A percentile compares a stretch with the other conserved stretches of the same genome.
Conservation (phyloP, 2,888 invertebrate genomes). For the Crepidodera aurea region DNA sequence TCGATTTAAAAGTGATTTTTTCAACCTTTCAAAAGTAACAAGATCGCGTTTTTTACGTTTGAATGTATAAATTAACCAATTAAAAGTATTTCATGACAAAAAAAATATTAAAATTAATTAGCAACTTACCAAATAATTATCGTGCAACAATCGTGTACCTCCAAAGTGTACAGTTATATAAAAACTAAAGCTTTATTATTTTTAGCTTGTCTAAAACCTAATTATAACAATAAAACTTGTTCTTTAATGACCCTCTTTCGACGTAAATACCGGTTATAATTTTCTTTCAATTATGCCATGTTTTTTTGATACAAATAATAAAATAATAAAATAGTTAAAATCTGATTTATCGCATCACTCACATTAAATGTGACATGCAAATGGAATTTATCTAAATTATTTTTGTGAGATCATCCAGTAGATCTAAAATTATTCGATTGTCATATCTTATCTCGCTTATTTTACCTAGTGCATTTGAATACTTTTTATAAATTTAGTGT, state of each 20-base stretch:
- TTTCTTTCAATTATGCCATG: neutral
- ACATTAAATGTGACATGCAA: neutral
- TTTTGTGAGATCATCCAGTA: neutral
- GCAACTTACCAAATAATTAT: too few relatives aligned
- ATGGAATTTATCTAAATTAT: neutral
- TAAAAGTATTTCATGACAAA: too few relatives aligned
- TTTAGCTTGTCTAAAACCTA: neutral
- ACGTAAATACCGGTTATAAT: neutral
- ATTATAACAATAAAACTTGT: slow-evolving; percentile 1
- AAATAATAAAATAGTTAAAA: neutral
- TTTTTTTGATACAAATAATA: neutral
- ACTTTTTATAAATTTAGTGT: too few relatives aligned
- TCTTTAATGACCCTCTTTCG: neutral
- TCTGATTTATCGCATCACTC: neutral
- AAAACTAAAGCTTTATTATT: neutral
- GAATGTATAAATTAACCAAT: too few relatives aligned
- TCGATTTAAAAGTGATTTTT: too few relatives aligned
- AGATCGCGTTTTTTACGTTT: too few relatives aligned
- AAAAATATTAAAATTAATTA: too few relatives aligned
- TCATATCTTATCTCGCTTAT: neutral
- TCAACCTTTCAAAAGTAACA: too few relatives aligned
- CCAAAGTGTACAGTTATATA: neutral
- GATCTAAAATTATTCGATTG: neutral
- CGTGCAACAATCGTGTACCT: neutral
- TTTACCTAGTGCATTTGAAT: neutral